Evolutionary conservation across 2,888 invertebrate genomes (phyloP).

Genomic region (Ichneumoninae sp.): DNA sequence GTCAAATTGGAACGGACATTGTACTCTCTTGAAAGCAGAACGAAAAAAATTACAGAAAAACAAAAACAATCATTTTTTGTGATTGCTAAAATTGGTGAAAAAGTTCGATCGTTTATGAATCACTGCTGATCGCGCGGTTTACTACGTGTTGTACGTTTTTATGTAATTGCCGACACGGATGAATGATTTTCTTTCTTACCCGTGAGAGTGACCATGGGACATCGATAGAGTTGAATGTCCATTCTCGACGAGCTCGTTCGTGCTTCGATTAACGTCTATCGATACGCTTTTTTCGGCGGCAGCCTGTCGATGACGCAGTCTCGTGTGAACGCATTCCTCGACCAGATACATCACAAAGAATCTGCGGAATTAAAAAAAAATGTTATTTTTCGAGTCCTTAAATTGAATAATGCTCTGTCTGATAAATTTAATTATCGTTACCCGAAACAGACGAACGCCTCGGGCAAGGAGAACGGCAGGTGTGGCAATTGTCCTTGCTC

Average conservation of each 20-base stretch:
- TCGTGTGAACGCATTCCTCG: slow-evolving; percentile 91
- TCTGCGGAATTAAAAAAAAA: slow-evolving; percentile 65
- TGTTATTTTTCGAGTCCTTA: not conserved
- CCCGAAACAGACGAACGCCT: slow-evolving; percentile 89
- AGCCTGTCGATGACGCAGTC: slow-evolving; percentile 84
- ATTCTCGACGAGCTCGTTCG: slow-evolving; percentile 80
- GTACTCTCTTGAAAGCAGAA: slow-evolving; percentile 27
- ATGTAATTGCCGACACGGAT: slow-evolving; percentile 20
- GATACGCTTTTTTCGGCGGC: slow-evolving; percentile 53
- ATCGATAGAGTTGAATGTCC: slow-evolving; percentile 67
- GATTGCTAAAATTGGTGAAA: not conserved
- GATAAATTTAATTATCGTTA: slow-evolving; percentile 65
- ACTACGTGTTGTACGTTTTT: not conserved
- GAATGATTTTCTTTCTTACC: slow-evolving; percentile 69
- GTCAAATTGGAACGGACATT: slow-evolving; percentile 30
- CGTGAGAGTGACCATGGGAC: slow-evolving; percentile 71
- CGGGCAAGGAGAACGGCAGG: slow-evolving; percentile 88
- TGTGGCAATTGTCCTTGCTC: slow-evolving; percentile 84
- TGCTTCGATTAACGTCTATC: slow-evolving; percentile 77
- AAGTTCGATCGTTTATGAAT: slow-evolving; percentile 28
- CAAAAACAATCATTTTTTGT: not conserved
- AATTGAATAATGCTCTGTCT: not conserved
- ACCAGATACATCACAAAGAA: slow-evolving; percentile 86
- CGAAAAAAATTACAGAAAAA: slow-evolving; percentile 13
- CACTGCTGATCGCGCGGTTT: not conserved